Conservation (phyloP, 2,113 vertebrate species). For the Muscicapa adusta region DNA sequence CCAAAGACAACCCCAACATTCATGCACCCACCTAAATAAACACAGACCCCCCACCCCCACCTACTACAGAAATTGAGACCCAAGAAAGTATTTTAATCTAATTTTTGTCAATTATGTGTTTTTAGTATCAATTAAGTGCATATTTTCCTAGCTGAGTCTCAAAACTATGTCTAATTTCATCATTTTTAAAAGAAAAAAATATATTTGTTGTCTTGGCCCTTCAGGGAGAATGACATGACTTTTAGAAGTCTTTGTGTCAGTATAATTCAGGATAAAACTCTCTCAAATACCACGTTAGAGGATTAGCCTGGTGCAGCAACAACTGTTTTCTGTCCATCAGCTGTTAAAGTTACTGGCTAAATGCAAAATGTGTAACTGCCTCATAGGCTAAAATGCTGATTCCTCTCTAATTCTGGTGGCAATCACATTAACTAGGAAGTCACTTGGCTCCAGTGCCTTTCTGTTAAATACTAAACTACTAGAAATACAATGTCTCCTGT, state of each 20-base stretch:
- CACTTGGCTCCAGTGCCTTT: background rate
- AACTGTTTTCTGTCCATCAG: background rate
- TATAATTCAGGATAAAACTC: background rate
- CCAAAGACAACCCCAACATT: rapidly evolving
- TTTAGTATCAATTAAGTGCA: background rate
- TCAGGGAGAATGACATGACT: background rate
- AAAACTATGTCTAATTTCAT: background rate
- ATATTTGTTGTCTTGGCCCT: background rate
- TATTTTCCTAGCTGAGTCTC: background rate
- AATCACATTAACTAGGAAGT: background rate
- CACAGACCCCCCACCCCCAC: rapidly evolving
- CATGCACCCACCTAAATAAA: background rate
- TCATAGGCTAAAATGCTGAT: background rate
- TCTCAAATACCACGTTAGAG: background rate
- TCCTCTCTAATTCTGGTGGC: background rate
- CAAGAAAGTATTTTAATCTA: background rate
- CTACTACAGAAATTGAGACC: background rate
- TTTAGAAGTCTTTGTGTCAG: background rate
- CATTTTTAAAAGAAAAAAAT: background rate
- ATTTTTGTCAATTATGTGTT: background rate
- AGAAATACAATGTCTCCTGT: background rate
- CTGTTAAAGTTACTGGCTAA: background rate
- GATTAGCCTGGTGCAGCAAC: background rate
- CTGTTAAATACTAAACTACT: background rate
- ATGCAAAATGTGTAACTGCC: background rate